A percentile compares a stretch with the other conserved stretches of the same genome.
Evolutionary conservation across 2,888 invertebrate genomes (phyloP).

Genomic region (Ligdia adustata): DNA sequence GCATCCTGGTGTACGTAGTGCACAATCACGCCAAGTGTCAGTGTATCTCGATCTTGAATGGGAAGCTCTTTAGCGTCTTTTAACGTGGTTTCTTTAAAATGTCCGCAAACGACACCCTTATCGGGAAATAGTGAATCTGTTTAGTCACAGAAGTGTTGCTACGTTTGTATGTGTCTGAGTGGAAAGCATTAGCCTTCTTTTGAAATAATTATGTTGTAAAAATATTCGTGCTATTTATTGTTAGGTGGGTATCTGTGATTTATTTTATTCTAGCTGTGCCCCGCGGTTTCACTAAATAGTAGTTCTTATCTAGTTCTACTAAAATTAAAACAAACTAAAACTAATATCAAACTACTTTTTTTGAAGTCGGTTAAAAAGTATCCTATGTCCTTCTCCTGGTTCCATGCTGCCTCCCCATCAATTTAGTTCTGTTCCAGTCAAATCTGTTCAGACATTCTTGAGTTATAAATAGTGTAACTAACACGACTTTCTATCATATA

Average conservation of each 20-base stretch:
- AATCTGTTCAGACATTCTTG: too few relatives aligned
- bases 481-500: too few relatives aligned
- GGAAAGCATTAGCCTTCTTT: slow-evolving; percentile 11
- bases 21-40: slow-evolving; percentile 21
- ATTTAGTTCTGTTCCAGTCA: too few relatives aligned
- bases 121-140: slow-evolving; percentile 23
- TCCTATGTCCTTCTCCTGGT: too few relatives aligned
- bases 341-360: too few relatives aligned
- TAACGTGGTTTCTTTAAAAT: slow-evolving; percentile 23
- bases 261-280: too few relatives aligned
- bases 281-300: too few relatives aligned
- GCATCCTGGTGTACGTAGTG: slow-evolving; percentile 11
- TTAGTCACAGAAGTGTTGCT: slow-evolving; percentile 10
- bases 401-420: too few relatives aligned
- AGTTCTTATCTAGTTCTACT: too few relatives aligned
- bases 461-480: too few relatives aligned
- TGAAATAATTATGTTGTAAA: not conserved
- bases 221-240: not conserved
- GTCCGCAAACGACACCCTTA: slow-evolving; percentile 20
- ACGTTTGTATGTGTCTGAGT: slow-evolving; percentile 29
- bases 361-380: too few relatives aligned
- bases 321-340: too few relatives aligned
- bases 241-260: not conserved
- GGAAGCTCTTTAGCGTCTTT: slow-evolving; percentile 34
- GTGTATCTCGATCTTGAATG: slow-evolving; percentile 51